These are phyloP conservation scores for Microctenopoma stevenorrisi DNA, from an alignment of 2,797 vertebrate genomes.

Conservation along the genomic window DNA sequence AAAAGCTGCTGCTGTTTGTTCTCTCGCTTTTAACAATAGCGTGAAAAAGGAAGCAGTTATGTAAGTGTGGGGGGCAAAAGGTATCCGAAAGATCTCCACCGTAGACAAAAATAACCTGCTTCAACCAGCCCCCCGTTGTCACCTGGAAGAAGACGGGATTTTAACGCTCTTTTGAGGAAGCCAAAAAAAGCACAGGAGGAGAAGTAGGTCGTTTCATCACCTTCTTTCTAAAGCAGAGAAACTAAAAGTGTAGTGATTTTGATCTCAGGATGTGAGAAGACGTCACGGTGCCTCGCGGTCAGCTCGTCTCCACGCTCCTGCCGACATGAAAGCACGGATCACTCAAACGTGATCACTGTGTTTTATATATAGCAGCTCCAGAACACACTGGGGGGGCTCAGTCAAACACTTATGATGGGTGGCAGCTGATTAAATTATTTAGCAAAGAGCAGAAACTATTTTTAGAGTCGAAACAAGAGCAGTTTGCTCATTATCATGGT, in stretches of 20 bases:
- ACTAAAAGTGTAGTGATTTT: slow-evolving; percentile 26
- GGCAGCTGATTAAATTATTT: slow-evolving; percentile 41
- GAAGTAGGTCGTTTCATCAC: slow-evolving; percentile 48
- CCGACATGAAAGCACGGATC: slow-evolving; percentile 52
- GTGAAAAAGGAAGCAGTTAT: slow-evolving; percentile 5
- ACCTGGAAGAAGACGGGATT: slow-evolving; percentile 25
- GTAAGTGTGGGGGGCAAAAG: slow-evolving; percentile 31
- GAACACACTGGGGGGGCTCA: slow-evolving; percentile 22
- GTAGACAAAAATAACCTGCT: slow-evolving; percentile 55
- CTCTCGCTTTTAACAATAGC: slow-evolving; percentile 27
- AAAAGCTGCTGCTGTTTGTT: not conserved
- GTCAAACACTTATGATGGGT: slow-evolving; percentile 26
- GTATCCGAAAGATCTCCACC: slow-evolving; percentile 42
- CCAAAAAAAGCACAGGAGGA: not conserved
- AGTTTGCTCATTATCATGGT: too few relatives aligned
- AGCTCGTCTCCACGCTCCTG: slow-evolving; percentile 34
- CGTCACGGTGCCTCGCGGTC: slow-evolving; percentile 51
- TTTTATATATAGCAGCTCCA: slow-evolving; percentile 55
- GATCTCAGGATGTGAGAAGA: slow-evolving; percentile 49
- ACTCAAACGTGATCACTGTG: slow-evolving; percentile 19
- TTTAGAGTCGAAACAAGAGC: not conserved
- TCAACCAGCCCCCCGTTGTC: slow-evolving; percentile 48
- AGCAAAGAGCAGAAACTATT: slow-evolving; percentile 12
- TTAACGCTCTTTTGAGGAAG: slow-evolving; percentile 50
- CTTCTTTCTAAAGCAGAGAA: slow-evolving; percentile 25